Percentiles rank a stretch among this genome's conserved stretches.
Conservation (phyloP, 2,113 vertebrate species). For the Heterotis niloticus region DNA sequence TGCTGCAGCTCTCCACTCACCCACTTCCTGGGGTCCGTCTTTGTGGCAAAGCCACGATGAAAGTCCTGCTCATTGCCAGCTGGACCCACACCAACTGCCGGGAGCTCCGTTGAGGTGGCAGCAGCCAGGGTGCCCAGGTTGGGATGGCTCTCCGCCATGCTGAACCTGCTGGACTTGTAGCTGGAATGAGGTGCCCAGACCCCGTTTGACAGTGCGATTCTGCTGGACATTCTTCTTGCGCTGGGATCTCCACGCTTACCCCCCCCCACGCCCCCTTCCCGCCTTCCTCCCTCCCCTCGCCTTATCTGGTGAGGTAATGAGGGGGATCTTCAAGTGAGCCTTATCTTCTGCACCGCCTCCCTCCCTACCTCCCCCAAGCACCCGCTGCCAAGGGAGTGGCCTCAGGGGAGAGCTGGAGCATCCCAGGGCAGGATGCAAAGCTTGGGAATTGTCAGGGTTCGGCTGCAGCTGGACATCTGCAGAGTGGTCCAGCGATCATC, state of each 20-base stretch:
- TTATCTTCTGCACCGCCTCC: constrained; percentile 57
- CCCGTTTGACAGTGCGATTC: constrained; percentile 28
- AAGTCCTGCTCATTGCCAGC: constrained; percentile 6
- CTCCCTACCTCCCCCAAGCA: constrained; percentile 52
- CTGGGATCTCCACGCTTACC: constrained; percentile 27
- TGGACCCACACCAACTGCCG: constrained; percentile 27
- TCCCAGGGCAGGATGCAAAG: constrained; percentile 46
- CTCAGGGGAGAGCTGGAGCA: constrained; percentile 51
- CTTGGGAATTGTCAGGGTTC: constrained; percentile 53
- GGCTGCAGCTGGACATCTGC: constrained; percentile 37
- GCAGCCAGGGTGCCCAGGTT: constrained; percentile 30
- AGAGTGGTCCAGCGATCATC: background rate
- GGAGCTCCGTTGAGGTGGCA: constrained; percentile 38
- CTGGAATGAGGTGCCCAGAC: too few species aligned
- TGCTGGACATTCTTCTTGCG: constrained; percentile 31
- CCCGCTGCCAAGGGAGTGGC: constrained; percentile 57
- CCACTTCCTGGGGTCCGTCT: constrained; percentile 50
- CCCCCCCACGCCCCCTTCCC: background rate
- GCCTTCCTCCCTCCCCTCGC: constrained; percentile 40
- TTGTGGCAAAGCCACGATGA: constrained; percentile 24
- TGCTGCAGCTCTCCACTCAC: constrained; percentile 48
- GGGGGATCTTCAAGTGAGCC: constrained; percentile 59
- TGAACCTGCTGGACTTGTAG: background rate
- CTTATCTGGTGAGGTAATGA: constrained; percentile 70
- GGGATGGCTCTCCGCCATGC: constrained; percentile 54